Evolutionary conservation across 2,888 invertebrate genomes (phyloP).

Genomic region (Seladonia tumulorum): DNA sequence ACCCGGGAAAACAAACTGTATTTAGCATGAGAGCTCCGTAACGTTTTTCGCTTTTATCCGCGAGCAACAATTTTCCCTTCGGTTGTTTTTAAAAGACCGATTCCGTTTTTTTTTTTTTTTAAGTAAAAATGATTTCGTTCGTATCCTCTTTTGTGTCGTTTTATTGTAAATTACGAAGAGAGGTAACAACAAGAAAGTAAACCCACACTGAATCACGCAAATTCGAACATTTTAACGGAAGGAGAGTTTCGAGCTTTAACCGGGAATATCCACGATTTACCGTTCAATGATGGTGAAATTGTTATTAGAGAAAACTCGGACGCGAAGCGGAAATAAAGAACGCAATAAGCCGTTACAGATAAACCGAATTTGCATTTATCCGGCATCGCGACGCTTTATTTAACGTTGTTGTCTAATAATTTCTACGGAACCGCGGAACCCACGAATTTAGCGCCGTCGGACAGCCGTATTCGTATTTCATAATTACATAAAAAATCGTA

Average conservation of each 20-base stretch:
- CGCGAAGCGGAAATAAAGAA: slow-evolving; percentile 36
- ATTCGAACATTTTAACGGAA: slow-evolving; percentile 20
- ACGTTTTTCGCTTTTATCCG: not conserved
- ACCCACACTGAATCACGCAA: not conserved
- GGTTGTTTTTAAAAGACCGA: no score
- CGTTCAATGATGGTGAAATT: slow-evolving; percentile 35
- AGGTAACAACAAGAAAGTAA: not conserved
- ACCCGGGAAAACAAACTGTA: not conserved
- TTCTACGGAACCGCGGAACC: slow-evolving; percentile 29
- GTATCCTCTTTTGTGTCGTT: not conserved
- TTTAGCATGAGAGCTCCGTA: not conserved
- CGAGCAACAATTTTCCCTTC: not conserved
- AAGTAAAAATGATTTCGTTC: not conserved
- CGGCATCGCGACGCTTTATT: slow-evolving; percentile 38
- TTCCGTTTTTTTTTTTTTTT: not conserved
- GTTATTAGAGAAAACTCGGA: slow-evolving; percentile 40
- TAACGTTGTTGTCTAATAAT: slow-evolving; percentile 54
- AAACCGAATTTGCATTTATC: slow-evolving; percentile 58
- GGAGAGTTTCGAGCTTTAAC: slow-evolving; percentile 6
- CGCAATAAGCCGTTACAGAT: slow-evolving; percentile 41
- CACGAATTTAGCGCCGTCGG: slow-evolving; percentile 30
- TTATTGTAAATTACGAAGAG: not conserved
- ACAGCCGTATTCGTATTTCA: not conserved
- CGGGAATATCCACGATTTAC: slow-evolving; percentile 40
- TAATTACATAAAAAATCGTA: slow-evolving; percentile 43